Evolutionary conservation across 2,888 invertebrate genomes (phyloP).

Genomic region (Dynastes tityus): DNA sequence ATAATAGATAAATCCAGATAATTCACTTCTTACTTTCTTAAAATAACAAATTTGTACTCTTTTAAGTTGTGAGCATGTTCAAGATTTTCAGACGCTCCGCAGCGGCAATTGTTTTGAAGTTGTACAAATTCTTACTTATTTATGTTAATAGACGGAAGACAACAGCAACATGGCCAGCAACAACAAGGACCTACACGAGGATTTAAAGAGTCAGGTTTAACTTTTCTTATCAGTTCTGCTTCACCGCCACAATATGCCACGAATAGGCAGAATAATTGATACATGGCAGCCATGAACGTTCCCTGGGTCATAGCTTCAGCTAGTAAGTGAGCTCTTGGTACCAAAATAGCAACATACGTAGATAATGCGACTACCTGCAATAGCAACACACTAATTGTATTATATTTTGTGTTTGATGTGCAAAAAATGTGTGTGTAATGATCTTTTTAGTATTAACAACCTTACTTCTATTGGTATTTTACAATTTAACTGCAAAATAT

Average conservation of each 20-base stretch:
- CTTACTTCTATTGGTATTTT: too few relatives aligned
- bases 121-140: slow-evolving; percentile 70
- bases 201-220: slow-evolving; percentile 75
- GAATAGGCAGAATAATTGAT: slow-evolving; percentile 79
- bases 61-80: too few relatives aligned
- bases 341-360: slow-evolving; percentile 74
- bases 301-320: slow-evolving; percentile 81
- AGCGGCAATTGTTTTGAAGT: not conserved
- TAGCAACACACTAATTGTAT: slow-evolving; percentile 51
- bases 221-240: slow-evolving; percentile 74
- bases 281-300: slow-evolving; percentile 79
- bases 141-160: slow-evolving; percentile 74
- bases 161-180: slow-evolving; percentile 80
- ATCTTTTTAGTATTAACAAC: too few relatives aligned
- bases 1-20: too few relatives aligned
- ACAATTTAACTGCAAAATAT: too few relatives aligned
- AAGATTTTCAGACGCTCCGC: too few relatives aligned
- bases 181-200: slow-evolving; percentile 81
- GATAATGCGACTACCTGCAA: slow-evolving; percentile 75
- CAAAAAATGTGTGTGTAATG: too few relatives aligned
- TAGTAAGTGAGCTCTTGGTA: slow-evolving; percentile 78
- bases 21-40: too few relatives aligned
- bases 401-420: not conserved
- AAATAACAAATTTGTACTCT: too few relatives aligned
- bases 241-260: slow-evolving; percentile 79